Base-by-base conservation (phyloP, 1,140 invertebrate genomes). In the Drosophila kepulauana region DNA sequence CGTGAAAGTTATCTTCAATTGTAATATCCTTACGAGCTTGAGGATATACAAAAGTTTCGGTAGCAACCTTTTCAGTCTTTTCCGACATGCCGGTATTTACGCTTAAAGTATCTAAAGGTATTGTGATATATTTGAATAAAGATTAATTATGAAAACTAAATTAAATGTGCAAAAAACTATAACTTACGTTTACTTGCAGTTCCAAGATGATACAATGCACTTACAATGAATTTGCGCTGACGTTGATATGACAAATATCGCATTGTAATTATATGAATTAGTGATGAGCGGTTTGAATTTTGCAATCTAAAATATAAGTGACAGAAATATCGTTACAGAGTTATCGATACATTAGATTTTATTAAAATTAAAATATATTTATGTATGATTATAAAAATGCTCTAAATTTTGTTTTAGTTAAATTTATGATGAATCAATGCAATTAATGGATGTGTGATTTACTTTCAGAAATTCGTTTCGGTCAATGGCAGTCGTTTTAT, bases 1-100 rank as follows among this genome's bases (percentile, higher is more conserved):
- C 97, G 94, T 98, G 96, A 92, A 96, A 97, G 85, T 96, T 94
- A 74, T 99, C 98, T 35, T 95, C 93, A 51, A 97, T 94, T 57
- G 94, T 93, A 72, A 97, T 96, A 93, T 98, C 97, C 77, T 97
- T 94, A 64, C 95, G 93, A 51, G 95, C 95, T 66, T 94, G 92
- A 1, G 98, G 98, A 93, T 99, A 99, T 11, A 74, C 43, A 56
- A 81, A 82, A 48, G 63, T 74, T 49, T 58, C 72, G 20, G 35
- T 45, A 10, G n/a, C 8, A 25, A 41, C 13, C 5, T 43, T 54
- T 68, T 41, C 20, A 49, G 7, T 25, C 11, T 10, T 13, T 25
- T n/a, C 43, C 3, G 48, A 43, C 67, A 62, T 33, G 61, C 79
- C 51, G 35, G 52, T 35, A 5, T 46, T 3, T 20, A 54, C 45